Percentiles rank a stretch among this genome's conserved stretches.
phyloP scores from a whole-genome alignment of 2,797 vertebrate genomes.

The Pantherophis alleghaniensis region DNA sequence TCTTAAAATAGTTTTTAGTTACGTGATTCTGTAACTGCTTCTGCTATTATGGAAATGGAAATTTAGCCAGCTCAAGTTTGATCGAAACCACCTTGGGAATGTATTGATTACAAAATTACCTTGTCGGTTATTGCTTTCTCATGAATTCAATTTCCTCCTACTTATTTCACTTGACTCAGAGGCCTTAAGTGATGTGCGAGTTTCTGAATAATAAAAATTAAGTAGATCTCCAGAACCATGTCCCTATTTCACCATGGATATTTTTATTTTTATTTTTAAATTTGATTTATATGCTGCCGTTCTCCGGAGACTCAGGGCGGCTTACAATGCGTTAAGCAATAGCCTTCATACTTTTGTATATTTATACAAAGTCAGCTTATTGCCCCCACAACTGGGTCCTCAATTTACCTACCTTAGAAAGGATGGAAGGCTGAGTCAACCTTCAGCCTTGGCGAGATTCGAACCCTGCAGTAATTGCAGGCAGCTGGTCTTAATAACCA shows the following conservation, averaged over 20 bases:
- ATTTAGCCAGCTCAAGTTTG: background rate
- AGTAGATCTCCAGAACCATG: background rate
- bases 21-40: background rate
- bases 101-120: background rate
- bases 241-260: background rate
- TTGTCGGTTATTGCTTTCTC: background rate
- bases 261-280: too few relatives aligned
- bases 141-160: background rate
- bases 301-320: too few relatives aligned
- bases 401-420: too few relatives aligned
- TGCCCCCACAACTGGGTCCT: too few relatives aligned
- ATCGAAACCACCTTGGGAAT: background rate
- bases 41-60: background rate
- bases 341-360: too few relatives aligned
- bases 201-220: background rate
- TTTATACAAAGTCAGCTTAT: too few relatives aligned
- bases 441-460: too few relatives aligned
- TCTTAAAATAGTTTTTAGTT: background rate
- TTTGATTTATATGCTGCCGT: too few relatives aligned
- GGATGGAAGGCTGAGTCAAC: too few relatives aligned
- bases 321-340: too few relatives aligned
- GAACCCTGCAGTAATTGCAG: too few relatives aligned
- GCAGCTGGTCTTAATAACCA: too few relatives aligned
- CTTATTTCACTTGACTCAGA: background rate
- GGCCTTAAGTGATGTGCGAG: background rate